Evolutionary conservation across 2,113 vertebrate genomes (phyloP).

Genomic region (Saccopteryx leptura): DNA sequence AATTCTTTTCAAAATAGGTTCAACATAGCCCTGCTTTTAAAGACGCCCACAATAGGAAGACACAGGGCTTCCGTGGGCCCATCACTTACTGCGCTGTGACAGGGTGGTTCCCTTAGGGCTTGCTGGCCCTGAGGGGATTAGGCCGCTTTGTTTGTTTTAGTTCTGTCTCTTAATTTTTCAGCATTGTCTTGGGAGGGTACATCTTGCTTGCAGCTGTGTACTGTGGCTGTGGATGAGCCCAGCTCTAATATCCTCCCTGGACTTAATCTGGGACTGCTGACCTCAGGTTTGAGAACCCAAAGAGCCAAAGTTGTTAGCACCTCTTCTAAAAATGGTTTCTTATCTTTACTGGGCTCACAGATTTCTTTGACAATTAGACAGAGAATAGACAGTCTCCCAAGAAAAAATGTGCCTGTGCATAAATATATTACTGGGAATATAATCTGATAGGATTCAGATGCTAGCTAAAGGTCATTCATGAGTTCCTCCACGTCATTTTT

Average conservation of each 20-base stretch:
- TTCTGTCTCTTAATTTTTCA: not conserved
- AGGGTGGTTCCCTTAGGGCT: not conserved
- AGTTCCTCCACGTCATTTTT: not conserved
- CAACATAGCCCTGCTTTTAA: not conserved
- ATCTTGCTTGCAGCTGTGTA: slow-evolving; percentile 9
- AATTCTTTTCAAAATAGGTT: not conserved
- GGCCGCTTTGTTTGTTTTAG: not conserved
- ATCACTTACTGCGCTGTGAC: not conserved
- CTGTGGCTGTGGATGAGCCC: not conserved
- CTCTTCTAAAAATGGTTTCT: not conserved
- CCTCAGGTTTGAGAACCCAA: not conserved
- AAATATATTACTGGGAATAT: not conserved
- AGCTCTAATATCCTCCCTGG: not conserved
- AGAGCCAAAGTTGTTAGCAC: not conserved
- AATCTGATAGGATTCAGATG: not conserved
- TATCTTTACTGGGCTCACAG: not conserved
- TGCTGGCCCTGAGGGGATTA: not conserved
- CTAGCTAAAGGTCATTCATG: not conserved
- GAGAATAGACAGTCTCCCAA: not conserved
- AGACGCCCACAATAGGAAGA: not conserved
- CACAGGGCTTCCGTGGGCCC: fast-evolving
- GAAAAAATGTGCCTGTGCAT: not conserved
- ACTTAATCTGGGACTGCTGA: not conserved
- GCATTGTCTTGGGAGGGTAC: not conserved
- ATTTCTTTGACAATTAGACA: not conserved